Evolutionary conservation across 1,140 invertebrate species (phyloP).

Genomic region (Mesaphorura yosii): DNA sequence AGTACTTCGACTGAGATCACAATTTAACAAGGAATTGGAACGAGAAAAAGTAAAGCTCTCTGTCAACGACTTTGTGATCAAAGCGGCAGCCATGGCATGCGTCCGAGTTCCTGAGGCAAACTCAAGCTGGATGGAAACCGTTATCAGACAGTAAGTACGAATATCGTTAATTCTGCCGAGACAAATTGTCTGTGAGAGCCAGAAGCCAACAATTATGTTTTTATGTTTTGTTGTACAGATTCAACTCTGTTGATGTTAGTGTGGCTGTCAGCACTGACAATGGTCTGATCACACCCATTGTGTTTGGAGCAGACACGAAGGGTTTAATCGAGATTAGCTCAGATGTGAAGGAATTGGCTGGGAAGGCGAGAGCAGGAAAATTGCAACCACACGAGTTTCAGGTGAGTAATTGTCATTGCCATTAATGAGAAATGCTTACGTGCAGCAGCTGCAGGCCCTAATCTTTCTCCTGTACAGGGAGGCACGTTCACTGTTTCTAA

Average conservation of each 20-base stretch:
- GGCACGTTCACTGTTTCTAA: constrained; percentile 83
- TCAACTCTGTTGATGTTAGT: constrained; percentile 85
- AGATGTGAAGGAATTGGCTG: constrained; percentile 72
- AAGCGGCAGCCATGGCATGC: constrained; percentile 83
- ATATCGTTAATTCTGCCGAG: not conserved
- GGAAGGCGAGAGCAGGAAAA: constrained; percentile 84
- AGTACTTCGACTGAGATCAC: constrained; percentile 54
- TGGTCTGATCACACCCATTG: constrained; percentile 95
- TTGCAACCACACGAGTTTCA: constrained; percentile 95
- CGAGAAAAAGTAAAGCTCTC: constrained; percentile 78
- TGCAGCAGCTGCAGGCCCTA: no score
- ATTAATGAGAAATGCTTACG: no score
- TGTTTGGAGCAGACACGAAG: constrained; percentile 85
- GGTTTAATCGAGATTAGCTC: constrained; percentile 78
- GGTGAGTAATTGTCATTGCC: no score
- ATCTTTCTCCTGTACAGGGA: constrained; percentile 44
- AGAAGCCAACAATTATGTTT: not conserved
- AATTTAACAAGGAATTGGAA: constrained; percentile 61
- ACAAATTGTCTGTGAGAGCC: not conserved
- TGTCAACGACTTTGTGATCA: constrained; percentile 95
- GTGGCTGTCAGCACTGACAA: constrained; percentile 92
- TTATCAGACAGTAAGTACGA: constrained; percentile 74
- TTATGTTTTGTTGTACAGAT: constrained; percentile 44
- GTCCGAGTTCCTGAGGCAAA: constrained; percentile 89
- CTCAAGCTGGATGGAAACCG: constrained; percentile 87